Base-by-base conservation (phyloP, 2,888 invertebrate genomes). In the Acronicta aceris region DNA sequence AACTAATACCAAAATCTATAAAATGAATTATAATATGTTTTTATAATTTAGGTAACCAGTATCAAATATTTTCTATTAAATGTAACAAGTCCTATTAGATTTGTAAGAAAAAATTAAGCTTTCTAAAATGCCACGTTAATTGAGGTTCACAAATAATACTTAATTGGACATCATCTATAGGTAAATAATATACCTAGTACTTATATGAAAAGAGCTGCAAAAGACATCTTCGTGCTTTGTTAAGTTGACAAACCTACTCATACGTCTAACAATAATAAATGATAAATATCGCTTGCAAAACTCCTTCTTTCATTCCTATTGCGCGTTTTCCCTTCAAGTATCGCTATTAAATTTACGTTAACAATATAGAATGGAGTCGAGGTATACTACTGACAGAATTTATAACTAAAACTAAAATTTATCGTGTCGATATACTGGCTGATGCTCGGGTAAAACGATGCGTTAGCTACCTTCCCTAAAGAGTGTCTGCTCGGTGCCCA, bases 401-500 rank as follows among this genome's bases (percentile, higher is more conserved):
- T 76, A 81, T 68, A 61, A 71, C 62, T 60, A 56, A 58, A 65
- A 55, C 45, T 71, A 55, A 75, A 65, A 73, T 74, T 64, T 66
- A 72, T 72, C 51, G 59, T 45, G 59, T 75, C 54, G 61, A 70
- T 72, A 72, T 65, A 64, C 59, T 56, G 62, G 57, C 59, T 64
- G 58, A 58, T 52, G 36, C 68, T 71, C 59, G 71, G 70, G 76
- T 74, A 72, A 77, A 79, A 74, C 78, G 74, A 76, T 79, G 80
- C 84, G 78, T 84, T 82, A 76, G 81, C 83, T 84, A 79, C 84
- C 83, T 80, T 66, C 78, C 81, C 81, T 84, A 87, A 87, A 87
- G 86, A 89, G 86, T 82, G 82, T 81, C 78, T 82, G 81, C 76
- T 81, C 73, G 72, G 79, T 81, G 84, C 87, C 89, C 89, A 89